These are phyloP conservation scores for Prinia subflava DNA, from an alignment of 2,113 vertebrate species.

Conservation along the genomic window DNA sequence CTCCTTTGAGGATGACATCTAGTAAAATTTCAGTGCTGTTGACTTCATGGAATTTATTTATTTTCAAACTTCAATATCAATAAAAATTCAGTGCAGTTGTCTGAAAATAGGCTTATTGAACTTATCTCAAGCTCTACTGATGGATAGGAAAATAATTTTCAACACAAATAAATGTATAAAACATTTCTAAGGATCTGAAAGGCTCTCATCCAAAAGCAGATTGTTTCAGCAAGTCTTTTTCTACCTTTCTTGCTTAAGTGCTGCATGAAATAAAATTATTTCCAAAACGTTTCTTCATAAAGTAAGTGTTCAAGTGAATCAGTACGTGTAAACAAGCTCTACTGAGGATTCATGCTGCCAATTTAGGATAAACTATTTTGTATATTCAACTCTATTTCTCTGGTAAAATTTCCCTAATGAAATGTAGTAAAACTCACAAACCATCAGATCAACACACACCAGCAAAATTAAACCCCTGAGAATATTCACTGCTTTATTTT, in stretches of 20 bases:
- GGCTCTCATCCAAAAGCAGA: neutral
- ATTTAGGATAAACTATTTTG: constrained; percentile 64
- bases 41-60: neutral
- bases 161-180: neutral
- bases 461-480: constrained; percentile 71
- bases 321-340: constrained; percentile 61
- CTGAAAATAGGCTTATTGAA: neutral
- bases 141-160: neutral
- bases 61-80: neutral
- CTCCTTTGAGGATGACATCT: neutral
- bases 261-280: constrained; percentile 59
- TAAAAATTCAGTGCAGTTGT: neutral
- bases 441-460: constrained; percentile 61
- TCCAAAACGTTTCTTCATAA: constrained; percentile 50
- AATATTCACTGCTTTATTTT: constrained; percentile 67
- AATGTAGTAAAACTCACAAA: constrained; percentile 72
- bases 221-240: constrained; percentile 31
- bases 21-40: neutral
- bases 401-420: constrained; percentile 67
- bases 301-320: constrained; percentile 64
- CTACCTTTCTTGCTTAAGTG: constrained; percentile 32
- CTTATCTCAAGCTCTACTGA: neutral
- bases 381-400: constrained; percentile 58
- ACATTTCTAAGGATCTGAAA: neutral
- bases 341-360: constrained; percentile 54